Evolutionary conservation across 2,888 invertebrate genomes (phyloP), one percentile per base, ranked within the genome.

Genomic region (Parthenolecanium corni): DNA sequence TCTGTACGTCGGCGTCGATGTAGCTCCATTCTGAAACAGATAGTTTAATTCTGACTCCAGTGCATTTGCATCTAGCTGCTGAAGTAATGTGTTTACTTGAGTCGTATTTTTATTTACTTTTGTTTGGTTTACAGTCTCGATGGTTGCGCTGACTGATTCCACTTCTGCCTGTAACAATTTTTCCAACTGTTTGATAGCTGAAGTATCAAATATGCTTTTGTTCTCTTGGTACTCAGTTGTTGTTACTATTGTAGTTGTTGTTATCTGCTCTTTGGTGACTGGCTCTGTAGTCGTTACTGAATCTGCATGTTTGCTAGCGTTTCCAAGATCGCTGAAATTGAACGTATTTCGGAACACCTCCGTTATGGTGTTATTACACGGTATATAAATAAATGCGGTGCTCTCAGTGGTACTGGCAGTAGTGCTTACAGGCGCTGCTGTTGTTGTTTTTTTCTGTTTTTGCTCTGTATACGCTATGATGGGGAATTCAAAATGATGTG

Each of bases 361-460:
- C 2, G 18, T 23, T 3, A 49, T 18, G 0, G 51, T 51, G 2
- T 51, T 49, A 16, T 61, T 61, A 36, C 61, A 61, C 1, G 61
- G 51, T 11, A 61, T 49, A 24, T 61, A 61, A 16, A 61, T 51
- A 14, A 61, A 31, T 12, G 61, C 51, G 9, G 52, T 20, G 25
- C 24, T 25, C 20, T 52, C 52, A 3, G 52, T 52, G 4, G 31
- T 16, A 24, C 25, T 52, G 25, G 36, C 9, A 11, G 52, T 31
- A 14, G 31, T 52, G 12, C 24, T 16, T 25, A 16, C 12, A 1
- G 36, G n/a, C 20, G 31, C 6, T 12, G 47, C 23, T 20, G 14
- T 20, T 18, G 49, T 20, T 25, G 18, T 16, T n/a, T 2, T 46
- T 21, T 40, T 16, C 9, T 56, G 56, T 16, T 20, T 53, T 20